These are phyloP conservation scores for Lemur catta DNA, from an alignment of 2,797 vertebrate species.

Conservation along the genomic window DNA sequence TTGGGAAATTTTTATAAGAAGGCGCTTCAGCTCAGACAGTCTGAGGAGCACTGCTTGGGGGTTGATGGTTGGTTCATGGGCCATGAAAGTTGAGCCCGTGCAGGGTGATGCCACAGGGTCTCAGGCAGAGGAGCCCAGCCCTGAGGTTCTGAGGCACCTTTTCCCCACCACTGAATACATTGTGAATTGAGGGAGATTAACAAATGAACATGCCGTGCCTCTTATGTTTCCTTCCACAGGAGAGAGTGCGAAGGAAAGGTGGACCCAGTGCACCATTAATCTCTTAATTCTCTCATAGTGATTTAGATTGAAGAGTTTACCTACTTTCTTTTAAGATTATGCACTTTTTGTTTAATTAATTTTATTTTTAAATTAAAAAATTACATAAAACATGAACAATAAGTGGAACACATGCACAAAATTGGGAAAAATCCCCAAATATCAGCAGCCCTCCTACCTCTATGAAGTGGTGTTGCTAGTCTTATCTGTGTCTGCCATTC, in stretches of 20 bases:
- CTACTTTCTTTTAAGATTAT: neutral
- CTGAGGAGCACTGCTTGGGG: neutral
- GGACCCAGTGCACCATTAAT: neutral
- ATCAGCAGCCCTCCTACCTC: neutral
- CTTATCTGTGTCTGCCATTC: too few species aligned
- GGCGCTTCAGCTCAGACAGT: neutral
- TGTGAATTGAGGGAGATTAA: neutral
- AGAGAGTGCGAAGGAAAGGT: neutral
- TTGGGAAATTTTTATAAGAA: neutral
- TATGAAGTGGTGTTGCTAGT: neutral
- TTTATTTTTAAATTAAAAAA: neutral
- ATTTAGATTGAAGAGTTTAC: neutral
- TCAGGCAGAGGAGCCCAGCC: neutral
- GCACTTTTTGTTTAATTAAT: neutral
- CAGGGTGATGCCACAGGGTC: neutral
- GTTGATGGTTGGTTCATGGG: too few species aligned
- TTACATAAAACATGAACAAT: neutral
- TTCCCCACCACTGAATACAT: neutral
- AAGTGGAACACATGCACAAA: neutral
- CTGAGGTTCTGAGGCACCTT: neutral
- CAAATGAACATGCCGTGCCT: neutral
- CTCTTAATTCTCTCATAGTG: neutral
- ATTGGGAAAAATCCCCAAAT: neutral
- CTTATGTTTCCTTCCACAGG: neutral
- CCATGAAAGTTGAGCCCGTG: neutral